Evolutionary conservation across 1,140 invertebrate genomes (phyloP), one percentile per base, ranked within the genome.

Genomic region (Aphelenchoides avenae): DNA sequence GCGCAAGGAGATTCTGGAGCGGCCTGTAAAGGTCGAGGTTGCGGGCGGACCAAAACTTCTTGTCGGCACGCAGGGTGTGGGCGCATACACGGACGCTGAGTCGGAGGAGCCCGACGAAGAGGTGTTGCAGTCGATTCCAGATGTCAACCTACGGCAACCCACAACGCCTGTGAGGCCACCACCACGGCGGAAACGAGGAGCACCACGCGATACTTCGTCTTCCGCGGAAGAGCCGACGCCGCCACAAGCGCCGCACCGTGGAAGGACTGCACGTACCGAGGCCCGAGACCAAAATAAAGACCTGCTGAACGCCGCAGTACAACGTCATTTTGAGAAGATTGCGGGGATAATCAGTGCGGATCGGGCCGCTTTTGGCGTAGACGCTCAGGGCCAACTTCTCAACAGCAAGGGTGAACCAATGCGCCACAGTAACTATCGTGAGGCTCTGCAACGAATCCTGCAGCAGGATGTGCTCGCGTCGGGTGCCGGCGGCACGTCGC

Each of bases 1-100:
- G 48, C 9, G 29, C 15, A 57, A 52, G 22, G 51, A 56, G 7
- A 2, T 22, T 7, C 27, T 50, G 3, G n/a, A 55, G 3, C 29
- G n/a, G 39, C 53, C 53, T 7, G 30, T 29, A 37, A 29, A 6
- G 26, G 53, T 55, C 0, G 1, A 30, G 30, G 20, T 53, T 20
- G 20, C 20, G 13, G 2, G 24, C 5, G 5, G 46, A n/a, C n/a
- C n/a, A n/a, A n/a, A n/a, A n/a, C n/a, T n/a, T 30, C 9, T 7
- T 58, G 1, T 47, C n/a, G 3, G 7, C n/a, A 53, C n/a, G n/a
- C n/a, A n/a, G n/a, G n/a, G 18, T 5, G 27, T 26, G 24, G 3
- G 6, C 11, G 27, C 0, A 13, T 1, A 18, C 20, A 2, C 11
- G n/a, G n/a, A n/a, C 18, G 34, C 26, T 29, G n/a, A 22, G 18